These are phyloP conservation scores for Lochmaea capreae DNA, from an alignment of 2,888 invertebrate species.

Conservation along the genomic window DNA sequence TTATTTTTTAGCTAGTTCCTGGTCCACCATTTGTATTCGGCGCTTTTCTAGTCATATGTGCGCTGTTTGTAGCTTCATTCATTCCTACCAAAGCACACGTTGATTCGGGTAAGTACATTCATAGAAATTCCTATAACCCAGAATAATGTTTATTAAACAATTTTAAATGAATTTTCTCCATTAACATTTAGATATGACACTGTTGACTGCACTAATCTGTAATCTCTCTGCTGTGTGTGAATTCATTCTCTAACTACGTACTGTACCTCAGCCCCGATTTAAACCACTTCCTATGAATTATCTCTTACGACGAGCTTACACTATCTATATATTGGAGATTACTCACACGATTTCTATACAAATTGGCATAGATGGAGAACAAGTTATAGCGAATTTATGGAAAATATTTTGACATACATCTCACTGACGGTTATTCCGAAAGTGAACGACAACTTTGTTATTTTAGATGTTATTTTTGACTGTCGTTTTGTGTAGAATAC, in stretches of 20 bases:
- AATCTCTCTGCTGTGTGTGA: background rate
- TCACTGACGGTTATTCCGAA: no score
- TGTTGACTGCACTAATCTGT: background rate
- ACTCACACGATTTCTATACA: no score
- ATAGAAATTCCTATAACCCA: no score
- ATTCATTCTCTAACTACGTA: background rate
- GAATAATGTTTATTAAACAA: background rate
- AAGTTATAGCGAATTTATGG: no score
- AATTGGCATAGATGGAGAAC: no score
- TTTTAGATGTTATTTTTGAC: no score
- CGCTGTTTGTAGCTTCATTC: constrained; percentile 91
- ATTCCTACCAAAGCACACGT: constrained; percentile 70
- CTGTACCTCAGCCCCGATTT: background rate
- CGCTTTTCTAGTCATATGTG: constrained; percentile 94
- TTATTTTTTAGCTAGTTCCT: constrained; percentile 77
- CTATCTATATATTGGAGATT: no score
- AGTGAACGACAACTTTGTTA: no score
- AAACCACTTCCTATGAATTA: no score
- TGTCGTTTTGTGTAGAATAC: no score
- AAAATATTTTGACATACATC: no score
- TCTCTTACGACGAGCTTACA: no score
- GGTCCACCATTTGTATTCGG: constrained; percentile 99
- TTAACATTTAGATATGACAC: constrained; percentile 1
- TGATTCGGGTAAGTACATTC: constrained; percentile 70
- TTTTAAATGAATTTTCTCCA: background rate